A percentile compares a stretch with the other conserved stretches of the same genome.
phyloP scores from a whole-genome alignment of 2,888 invertebrate species.

The Enchytraeus crypticus region DNA sequence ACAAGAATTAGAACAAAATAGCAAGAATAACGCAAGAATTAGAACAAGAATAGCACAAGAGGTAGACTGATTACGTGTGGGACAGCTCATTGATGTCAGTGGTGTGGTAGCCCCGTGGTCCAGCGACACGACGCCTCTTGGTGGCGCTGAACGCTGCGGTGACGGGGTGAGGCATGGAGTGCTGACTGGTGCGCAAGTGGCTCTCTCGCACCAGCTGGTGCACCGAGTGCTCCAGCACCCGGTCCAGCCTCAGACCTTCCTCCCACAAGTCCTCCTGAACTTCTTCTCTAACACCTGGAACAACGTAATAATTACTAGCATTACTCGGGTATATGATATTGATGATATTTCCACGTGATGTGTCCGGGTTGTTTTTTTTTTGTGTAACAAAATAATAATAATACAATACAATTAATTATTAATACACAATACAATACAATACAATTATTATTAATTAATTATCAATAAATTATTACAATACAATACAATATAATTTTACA shows the following conservation, averaged over 20 bases:
- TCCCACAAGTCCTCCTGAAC: too few species aligned
- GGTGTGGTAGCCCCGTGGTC: slow-evolving; percentile 79
- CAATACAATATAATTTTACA: too few species aligned
- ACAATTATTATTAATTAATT: too few species aligned
- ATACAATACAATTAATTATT: too few species aligned
- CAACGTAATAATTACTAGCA: too few species aligned
- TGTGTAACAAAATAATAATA: too few species aligned
- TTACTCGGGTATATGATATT: too few species aligned
- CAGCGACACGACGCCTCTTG: slow-evolving; percentile 79
- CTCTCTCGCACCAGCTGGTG: slow-evolving; percentile 86
- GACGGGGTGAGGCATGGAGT: slow-evolving; percentile 88
- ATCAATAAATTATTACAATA: too few species aligned
- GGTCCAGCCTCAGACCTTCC: slow-evolving; percentile 86
- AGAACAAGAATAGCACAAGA: not conserved
- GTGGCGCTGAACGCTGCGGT: slow-evolving; percentile 88
- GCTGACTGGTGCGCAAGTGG: slow-evolving; percentile 82
- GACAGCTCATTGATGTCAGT: slow-evolving; percentile 81
- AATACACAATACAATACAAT: too few species aligned
- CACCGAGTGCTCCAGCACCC: slow-evolving; percentile 89
- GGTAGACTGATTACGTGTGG: slow-evolving; percentile 53
- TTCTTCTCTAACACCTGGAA: too few species aligned
- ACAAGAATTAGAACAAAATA: not conserved
- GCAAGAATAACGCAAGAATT: not conserved
- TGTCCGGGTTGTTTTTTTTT: too few species aligned
- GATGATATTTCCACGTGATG: too few species aligned